Evolutionary conservation across 2,888 invertebrate species (phyloP).

Genomic region (Macrosiphum euphorbiae): DNA sequence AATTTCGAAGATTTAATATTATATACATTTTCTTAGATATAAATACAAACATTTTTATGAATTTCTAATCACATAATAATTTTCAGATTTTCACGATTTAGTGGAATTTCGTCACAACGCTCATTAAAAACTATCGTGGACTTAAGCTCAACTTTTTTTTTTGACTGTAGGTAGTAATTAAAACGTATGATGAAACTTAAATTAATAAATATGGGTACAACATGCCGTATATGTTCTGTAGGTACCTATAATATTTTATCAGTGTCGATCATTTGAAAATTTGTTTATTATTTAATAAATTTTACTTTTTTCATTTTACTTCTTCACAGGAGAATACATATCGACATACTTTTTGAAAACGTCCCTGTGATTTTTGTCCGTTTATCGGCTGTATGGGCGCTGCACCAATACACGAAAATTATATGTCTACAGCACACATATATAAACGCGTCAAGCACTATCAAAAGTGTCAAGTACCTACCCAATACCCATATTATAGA

Average conservation of each 20-base stretch:
- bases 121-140: too few relatives aligned
- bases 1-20: too few relatives aligned
- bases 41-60: too few relatives aligned
- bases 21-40: too few relatives aligned
- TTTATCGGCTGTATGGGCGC: not conserved
- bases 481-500: not conserved
- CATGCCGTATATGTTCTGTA: too few relatives aligned
- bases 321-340: not conserved
- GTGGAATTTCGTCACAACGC: too few relatives aligned
- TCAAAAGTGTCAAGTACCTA: not conserved
- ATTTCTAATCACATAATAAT: too few relatives aligned
- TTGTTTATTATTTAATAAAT: not conserved
- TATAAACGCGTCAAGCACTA: not conserved
- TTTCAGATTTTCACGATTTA: too few relatives aligned
- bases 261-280: not conserved
- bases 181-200: too few relatives aligned
- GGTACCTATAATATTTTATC: not conserved
- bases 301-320: not conserved
- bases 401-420: not conserved
- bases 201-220: not conserved
- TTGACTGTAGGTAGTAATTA: too few relatives aligned
- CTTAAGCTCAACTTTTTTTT: too few relatives aligned
- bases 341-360: not conserved
- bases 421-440: not conserved
- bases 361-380: not conserved